Percentiles rank a stretch among this genome's conserved stretches.
These are phyloP conservation scores for Hybognathus amarus DNA, from an alignment of 2,797 vertebrate genomes.

Conservation along the genomic window DNA sequence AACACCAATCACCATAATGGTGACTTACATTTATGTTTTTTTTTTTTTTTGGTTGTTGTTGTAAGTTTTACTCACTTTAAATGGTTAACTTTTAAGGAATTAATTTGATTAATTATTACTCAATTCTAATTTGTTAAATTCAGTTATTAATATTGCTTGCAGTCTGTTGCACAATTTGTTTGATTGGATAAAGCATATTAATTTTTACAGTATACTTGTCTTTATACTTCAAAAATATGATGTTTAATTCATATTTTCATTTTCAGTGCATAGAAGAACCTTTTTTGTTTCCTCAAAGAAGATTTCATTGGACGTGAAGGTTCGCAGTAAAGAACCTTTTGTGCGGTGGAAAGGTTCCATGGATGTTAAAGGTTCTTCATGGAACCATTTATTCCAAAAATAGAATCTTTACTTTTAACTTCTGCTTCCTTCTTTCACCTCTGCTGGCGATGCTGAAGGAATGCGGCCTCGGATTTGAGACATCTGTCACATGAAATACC, in stretches of 20 bases:
- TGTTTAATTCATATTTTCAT: not conserved
- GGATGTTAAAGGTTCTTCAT: not conserved
- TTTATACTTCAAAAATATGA: not conserved
- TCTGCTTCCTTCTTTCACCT: conserved; percentile 47
- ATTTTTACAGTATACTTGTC: not conserved
- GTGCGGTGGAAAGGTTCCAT: not conserved
- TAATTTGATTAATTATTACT: too few species aligned
- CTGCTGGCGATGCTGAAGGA: conserved; percentile 53
- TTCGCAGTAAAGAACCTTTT: not conserved
- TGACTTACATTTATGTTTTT: too few species aligned
- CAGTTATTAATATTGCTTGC: too few species aligned
- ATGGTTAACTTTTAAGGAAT: too few species aligned
- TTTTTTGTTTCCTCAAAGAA: not conserved
- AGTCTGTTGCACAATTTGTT: too few species aligned
- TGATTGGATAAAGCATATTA: too few species aligned
- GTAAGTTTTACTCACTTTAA: too few species aligned
- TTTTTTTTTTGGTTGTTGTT: too few species aligned
- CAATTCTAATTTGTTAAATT: too few species aligned
- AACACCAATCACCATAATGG: too few species aligned
- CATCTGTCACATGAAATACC: conserved; percentile 55
- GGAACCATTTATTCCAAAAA: not conserved
- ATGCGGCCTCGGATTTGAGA: conserved; percentile 56
- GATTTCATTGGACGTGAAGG: not conserved
- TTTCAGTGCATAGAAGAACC: not conserved
- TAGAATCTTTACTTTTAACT: not conserved